Base-by-base conservation (phyloP, 2,888 invertebrate genomes). In the Marronus borbonicus region DNA sequence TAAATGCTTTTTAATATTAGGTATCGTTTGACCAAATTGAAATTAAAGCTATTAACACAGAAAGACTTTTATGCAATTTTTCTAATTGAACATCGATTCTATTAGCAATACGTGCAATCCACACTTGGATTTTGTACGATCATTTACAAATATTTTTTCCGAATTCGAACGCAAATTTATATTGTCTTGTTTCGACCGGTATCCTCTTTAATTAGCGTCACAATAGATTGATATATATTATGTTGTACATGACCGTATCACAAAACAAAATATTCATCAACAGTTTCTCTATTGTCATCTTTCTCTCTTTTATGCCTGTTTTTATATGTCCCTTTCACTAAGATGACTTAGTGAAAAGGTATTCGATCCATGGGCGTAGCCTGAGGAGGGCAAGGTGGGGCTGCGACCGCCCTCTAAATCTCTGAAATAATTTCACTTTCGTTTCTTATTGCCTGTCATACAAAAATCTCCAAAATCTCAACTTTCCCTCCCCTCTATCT, bases 181-280 rank as follows among this genome's bases (percentile, higher is more conserved):
- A 65, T 65, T 65, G 65, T 65, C 65, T 36, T 39, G 44, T 39
- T 65, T 39, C 44, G 44, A 17, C 39, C 0, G 39, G 36, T 65
- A 36, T 8, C 17, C 39, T 39, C n/a, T 65, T 10, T 39, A 36
- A 14, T 65, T 36, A 65, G 31, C 55, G 8, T 44, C 8, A 8
- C 44, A 44, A 44, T 8, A 24, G 24, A 20, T 31, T 24, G 62
- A 62, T 62, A 28, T 28, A 20, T 24, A 24, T 17, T 49, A 31
- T 62, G 17, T 66, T 66, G 24, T 66, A 66, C 17, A 49, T 66
- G 65, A 65, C 20, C n/a, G 44, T 66, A 66, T 66, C 44, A 44
- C 20, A 20, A 39, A 66, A 66, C 20, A 39, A 66, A 66, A 36
- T 14, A 44, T 10, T 39, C n/a, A 17, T 12, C 8, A 17, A 20